A percentile compares a stretch with the other conserved stretches of the same genome.
phyloP scores from a whole-genome alignment of 2,888 invertebrate genomes.

The Bugula neritina region DNA sequence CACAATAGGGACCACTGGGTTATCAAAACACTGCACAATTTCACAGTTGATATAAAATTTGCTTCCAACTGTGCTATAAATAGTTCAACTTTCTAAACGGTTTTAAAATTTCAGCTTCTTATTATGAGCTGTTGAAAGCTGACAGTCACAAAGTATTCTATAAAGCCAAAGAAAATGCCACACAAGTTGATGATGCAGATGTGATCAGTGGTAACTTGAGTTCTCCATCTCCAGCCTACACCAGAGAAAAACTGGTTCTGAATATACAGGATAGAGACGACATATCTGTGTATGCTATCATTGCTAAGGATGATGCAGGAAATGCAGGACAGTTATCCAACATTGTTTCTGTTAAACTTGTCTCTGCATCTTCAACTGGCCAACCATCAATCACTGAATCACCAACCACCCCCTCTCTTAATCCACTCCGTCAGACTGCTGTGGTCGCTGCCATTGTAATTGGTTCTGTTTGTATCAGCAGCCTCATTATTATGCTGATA shows the following conservation, averaged over 20 bases:
- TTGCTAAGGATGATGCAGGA: not conserved
- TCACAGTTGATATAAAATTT: too few relatives aligned
- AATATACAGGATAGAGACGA: not conserved
- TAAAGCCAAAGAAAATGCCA: slow-evolving; percentile 11
- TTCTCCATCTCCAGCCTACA: slow-evolving; percentile 7
- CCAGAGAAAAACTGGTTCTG: slow-evolving; percentile 3
- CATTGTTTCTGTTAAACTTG: slow-evolving; percentile 16
- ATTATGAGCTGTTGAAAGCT: slow-evolving; percentile 16
- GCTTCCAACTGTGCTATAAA: too few relatives aligned
- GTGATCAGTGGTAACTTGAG: slow-evolving; percentile 4
- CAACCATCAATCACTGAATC: not conserved
- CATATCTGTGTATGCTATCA: slow-evolving; percentile 3
- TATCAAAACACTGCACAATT: too few relatives aligned
- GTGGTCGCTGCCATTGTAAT: not conserved
- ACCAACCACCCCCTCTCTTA: not conserved
- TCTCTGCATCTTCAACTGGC: too few relatives aligned
- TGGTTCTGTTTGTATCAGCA: not conserved
- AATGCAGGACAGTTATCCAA: not conserved
- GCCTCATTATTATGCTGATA: not conserved
- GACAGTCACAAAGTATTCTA: not conserved
- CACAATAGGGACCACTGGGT: too few relatives aligned
- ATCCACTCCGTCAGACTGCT: not conserved
- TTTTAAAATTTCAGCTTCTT: slow-evolving; percentile 17
- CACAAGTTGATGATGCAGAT: not conserved
- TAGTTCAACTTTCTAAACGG: too few relatives aligned